These are phyloP conservation scores for Poeciliopsis turneri DNA, from an alignment of 2,797 vertebrate genomes.

Conservation along the genomic window DNA sequence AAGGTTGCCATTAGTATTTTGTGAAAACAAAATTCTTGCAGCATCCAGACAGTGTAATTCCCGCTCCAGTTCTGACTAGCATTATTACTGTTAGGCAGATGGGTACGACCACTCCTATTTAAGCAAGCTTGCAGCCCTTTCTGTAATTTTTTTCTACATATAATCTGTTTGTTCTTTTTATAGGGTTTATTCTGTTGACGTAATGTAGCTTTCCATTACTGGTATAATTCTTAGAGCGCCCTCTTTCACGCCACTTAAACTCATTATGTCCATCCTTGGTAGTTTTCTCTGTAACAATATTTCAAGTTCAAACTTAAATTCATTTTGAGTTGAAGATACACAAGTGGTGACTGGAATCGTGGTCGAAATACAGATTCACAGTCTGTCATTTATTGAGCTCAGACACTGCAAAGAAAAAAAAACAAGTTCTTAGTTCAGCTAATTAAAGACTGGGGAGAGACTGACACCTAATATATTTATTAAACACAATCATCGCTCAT, in stretches of 20 bases:
- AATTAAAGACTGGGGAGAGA: neutral
- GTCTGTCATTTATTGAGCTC: neutral
- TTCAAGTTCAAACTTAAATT: neutral
- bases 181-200: neutral
- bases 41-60: neutral
- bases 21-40: neutral
- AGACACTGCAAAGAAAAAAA: neutral
- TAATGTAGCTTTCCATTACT: neutral
- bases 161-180: neutral
- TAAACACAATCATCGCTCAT: neutral
- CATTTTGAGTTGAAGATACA: neutral
- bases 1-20: neutral
- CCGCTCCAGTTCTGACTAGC: neutral
- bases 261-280: neutral
- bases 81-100: neutral
- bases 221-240: neutral
- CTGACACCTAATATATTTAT: neutral
- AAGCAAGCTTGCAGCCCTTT: neutral
- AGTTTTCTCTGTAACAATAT: neutral
- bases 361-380: neutral
- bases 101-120: neutral
- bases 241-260: neutral
- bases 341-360: neutral
- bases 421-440: neutral
- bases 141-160: neutral